Conservation (phyloP, 2,113 vertebrate genomes). For the Heliornis fulica region DNA sequence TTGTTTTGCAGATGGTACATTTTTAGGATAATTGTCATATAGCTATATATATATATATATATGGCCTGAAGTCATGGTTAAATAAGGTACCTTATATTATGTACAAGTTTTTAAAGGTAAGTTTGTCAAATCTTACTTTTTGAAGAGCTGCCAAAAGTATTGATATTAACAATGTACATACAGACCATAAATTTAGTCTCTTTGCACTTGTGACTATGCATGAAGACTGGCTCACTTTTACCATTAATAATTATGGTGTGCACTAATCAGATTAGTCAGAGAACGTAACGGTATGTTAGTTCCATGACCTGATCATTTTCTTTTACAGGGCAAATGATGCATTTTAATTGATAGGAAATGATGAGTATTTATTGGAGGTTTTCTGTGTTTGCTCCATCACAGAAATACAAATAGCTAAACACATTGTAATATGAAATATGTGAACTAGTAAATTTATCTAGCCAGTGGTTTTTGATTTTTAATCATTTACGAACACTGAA, state of each 20-base stretch:
- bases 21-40: background rate
- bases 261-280: constrained; percentile 47
- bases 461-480: background rate
- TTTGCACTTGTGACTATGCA: background rate
- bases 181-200: background rate
- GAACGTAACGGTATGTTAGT: constrained; percentile 39
- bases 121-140: background rate
- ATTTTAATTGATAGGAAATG: constrained; percentile 40
- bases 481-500: no score
- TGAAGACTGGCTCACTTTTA: constrained; percentile 9
- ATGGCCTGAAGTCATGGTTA: background rate
- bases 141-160: background rate
- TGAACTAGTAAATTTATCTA: background rate
- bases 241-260: constrained; percentile 38
- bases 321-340: constrained; percentile 3
- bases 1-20: background rate
- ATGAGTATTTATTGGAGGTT: constrained; percentile 2
- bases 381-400: background rate
- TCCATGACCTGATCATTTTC: constrained; percentile 39
- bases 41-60: background rate
- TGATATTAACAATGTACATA: background rate
- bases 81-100: background rate
- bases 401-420: background rate
- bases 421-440: background rate
- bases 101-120: background rate